Percentiles rank a stretch among this genome's conserved stretches.
Conservation (phyloP, 2,113 vertebrate species). For the Pelobates fuscus region DNA sequence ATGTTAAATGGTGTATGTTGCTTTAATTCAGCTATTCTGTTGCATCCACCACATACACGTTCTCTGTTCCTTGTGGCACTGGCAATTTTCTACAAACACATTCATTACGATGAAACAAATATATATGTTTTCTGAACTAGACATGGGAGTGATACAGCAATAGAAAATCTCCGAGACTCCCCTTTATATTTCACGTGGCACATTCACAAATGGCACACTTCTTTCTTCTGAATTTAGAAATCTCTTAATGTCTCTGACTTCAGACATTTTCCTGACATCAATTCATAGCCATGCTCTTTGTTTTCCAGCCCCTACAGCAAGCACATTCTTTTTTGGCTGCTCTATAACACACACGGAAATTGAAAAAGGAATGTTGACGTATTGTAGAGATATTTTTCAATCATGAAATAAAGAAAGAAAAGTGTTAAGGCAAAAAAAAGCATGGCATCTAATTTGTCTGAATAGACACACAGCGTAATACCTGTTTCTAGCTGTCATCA, state of each 20-base stretch:
- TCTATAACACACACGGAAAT: slow-evolving; percentile 25
- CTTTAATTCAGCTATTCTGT: too few species aligned
- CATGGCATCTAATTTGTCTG: neutral
- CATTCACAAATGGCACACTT: slow-evolving; percentile 5
- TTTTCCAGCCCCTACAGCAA: slow-evolving; percentile 39
- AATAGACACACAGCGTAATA: neutral
- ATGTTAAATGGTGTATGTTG: too few species aligned
- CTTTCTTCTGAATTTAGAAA: slow-evolving; percentile 4
- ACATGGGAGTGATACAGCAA: too few species aligned
- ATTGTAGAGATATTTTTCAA: slow-evolving; percentile 33
- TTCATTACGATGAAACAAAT: too few species aligned
- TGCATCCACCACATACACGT: too few species aligned
- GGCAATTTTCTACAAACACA: too few species aligned
- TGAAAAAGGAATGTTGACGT: slow-evolving; percentile 23
- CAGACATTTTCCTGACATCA: slow-evolving; percentile 30
- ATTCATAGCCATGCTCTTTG: slow-evolving; percentile 20
- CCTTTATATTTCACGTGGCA: too few species aligned
- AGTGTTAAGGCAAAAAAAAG: slow-evolving; percentile 11
- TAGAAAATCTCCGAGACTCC: too few species aligned
- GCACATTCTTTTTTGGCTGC: slow-evolving; percentile 29
- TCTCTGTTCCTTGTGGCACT: too few species aligned
- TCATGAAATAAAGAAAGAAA: slow-evolving; percentile 2
- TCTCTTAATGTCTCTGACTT: slow-evolving; percentile 28
- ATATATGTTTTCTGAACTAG: too few species aligned
- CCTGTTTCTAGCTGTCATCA: neutral